These are phyloP conservation scores for Arrhamphus sclerolepis DNA, from an alignment of 2,797 vertebrate species.

Conservation along the genomic window DNA sequence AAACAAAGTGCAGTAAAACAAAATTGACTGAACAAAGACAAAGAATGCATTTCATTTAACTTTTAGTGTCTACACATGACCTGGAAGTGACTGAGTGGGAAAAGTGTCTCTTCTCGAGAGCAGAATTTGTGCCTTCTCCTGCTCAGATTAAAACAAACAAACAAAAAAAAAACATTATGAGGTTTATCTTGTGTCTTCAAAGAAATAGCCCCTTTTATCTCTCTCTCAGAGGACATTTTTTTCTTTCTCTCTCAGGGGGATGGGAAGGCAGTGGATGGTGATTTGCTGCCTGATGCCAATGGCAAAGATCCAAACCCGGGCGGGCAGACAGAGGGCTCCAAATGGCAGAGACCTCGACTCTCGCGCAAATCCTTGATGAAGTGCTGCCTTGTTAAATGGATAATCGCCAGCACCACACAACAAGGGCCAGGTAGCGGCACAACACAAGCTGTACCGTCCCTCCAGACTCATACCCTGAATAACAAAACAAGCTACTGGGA, in stretches of 20 bases:
- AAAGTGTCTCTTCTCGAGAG: too few species aligned
- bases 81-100: too few species aligned
- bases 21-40: too few species aligned
- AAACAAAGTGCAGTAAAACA: too few species aligned
- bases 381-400: slow-evolving; percentile 89
- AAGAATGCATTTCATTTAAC: too few species aligned
- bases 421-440: slow-evolving; percentile 85
- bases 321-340: slow-evolving; percentile 68
- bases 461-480: neutral
- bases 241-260: slow-evolving; percentile 68
- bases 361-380: slow-evolving; percentile 86
- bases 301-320: slow-evolving; percentile 67
- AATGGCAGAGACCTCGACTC: slow-evolving; percentile 84
- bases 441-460: neutral
- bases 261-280: slow-evolving; percentile 81
- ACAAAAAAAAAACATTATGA: neutral
- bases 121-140: neutral
- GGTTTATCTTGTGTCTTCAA: neutral
- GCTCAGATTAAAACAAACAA: neutral
- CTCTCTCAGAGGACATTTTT: neutral
- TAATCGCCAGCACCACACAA: slow-evolving; percentile 83
- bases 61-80: too few species aligned
- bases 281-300: slow-evolving; percentile 79
- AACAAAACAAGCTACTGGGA: neutral
- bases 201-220: slow-evolving; percentile 1